phyloP scores from a whole-genome alignment of 2,888 invertebrate genomes.

The Limnephilus auricula region DNA sequence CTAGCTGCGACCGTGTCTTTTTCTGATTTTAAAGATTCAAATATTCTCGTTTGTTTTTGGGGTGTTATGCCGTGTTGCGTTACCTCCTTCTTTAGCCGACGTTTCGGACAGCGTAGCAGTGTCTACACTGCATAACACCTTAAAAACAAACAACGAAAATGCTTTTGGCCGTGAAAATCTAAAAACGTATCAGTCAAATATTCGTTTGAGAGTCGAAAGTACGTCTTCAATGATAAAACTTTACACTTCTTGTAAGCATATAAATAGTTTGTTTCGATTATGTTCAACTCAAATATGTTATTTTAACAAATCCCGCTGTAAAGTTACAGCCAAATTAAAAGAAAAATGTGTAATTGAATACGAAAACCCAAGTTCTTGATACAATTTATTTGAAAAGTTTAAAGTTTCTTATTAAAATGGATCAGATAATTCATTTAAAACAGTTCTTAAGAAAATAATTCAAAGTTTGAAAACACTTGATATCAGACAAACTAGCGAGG shows the following conservation, averaged over 20 bases:
- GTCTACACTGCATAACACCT: too few relatives aligned
- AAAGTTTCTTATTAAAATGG: conserved; percentile 20
- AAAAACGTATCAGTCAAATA: too few relatives aligned
- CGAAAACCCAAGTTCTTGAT: neutral
- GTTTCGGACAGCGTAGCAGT: too few relatives aligned
- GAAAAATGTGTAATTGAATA: neutral
- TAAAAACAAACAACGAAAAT: too few relatives aligned
- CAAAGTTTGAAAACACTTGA: conserved; percentile 26
- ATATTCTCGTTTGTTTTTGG: too few relatives aligned
- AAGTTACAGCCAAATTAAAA: neutral
- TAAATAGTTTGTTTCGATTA: neutral
- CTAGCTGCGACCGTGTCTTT: too few relatives aligned
- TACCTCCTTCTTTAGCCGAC: too few relatives aligned
- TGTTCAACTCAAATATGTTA: neutral
- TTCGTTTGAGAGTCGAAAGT: too few relatives aligned
- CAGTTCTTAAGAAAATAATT: conserved; percentile 24
- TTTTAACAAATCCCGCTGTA: neutral
- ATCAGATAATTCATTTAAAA: conserved; percentile 40
- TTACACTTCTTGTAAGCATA: neutral
- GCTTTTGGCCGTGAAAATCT: too few relatives aligned
- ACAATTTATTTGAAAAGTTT: conserved; percentile 37
- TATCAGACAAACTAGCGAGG: conserved; percentile 8
- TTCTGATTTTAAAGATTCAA: too few relatives aligned
- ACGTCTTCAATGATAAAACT: too few relatives aligned
- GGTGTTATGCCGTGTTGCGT: too few relatives aligned